Conservation (phyloP, 2,797 vertebrate genomes). For the Menidia menidia region DNA sequence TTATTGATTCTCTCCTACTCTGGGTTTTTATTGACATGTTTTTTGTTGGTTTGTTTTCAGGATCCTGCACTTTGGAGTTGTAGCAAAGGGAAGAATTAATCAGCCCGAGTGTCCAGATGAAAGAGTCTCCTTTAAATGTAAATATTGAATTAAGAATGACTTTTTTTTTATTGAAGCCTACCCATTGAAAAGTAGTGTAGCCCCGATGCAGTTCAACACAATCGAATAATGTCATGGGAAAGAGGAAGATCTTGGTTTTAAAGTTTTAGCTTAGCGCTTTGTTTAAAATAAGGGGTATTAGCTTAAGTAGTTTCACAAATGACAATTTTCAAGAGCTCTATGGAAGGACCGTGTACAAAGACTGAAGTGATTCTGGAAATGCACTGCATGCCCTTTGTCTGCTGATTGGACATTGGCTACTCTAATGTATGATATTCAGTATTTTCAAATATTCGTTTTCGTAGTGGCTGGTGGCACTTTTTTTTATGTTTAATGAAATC, state of each 20-base stretch:
- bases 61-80: conserved; percentile 41
- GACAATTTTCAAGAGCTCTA: conserved; percentile 59
- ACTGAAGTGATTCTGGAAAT: conserved; percentile 70
- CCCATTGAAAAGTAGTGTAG: conserved; percentile 35
- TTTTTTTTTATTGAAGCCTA: conserved; percentile 43
- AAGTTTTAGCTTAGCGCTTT: conserved; percentile 26
- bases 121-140: conserved; percentile 60
- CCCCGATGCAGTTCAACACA: conserved; percentile 6
- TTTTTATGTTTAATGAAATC: conserved; percentile 55
- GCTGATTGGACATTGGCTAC: conserved; percentile 65
- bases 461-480: conserved; percentile 72
- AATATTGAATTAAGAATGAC: conserved; percentile 62
- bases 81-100: conserved; percentile 39
- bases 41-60: conserved; percentile 30
- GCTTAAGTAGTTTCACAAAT: conserved; percentile 56
- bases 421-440: conserved; percentile 58
- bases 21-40: neutral
- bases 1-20: neutral
- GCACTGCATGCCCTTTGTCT: conserved; percentile 81
- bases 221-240: conserved; percentile 4
- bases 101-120: conserved; percentile 39
- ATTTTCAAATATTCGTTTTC: conserved; percentile 65
- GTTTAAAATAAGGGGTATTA: conserved; percentile 32
- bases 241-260: neutral
- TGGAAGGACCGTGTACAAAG: conserved; percentile 60